These are phyloP conservation scores for Prunella fulvescens DNA, from an alignment of 2,113 vertebrate species.

Conservation along the genomic window DNA sequence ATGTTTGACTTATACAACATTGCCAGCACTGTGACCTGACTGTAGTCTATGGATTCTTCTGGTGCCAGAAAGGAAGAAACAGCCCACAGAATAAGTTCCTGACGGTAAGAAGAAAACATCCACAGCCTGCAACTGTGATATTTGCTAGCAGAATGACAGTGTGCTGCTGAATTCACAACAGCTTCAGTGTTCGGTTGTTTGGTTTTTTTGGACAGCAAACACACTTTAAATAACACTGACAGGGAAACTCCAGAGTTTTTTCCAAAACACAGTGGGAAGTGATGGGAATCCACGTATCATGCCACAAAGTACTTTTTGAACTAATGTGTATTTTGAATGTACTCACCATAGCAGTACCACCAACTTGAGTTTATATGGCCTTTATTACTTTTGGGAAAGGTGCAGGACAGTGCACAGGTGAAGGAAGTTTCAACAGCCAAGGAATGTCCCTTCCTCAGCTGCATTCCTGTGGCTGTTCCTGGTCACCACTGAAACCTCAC, in stretches of 20 bases:
- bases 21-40: not conserved
- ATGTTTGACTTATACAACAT: not conserved
- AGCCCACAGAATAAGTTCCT: not conserved
- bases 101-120: not conserved
- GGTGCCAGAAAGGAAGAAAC: not conserved
- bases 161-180: not conserved
- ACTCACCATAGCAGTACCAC: not conserved
- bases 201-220: not conserved
- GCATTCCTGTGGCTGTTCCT: not conserved
- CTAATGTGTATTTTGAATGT: not conserved
- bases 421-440: not conserved
- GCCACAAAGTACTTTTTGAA: not conserved
- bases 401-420: not conserved
- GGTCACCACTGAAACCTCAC: not conserved
- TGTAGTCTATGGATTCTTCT: not conserved
- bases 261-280: not conserved
- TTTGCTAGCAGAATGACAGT: not conserved
- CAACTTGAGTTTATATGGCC: not conserved
- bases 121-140: not conserved
- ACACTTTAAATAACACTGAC: not conserved
- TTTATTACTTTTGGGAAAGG: not conserved
- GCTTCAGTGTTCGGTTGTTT: not conserved
- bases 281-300: not conserved
- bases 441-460: not conserved
- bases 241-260: not conserved